Evolutionary conservation across 2,888 invertebrate species (phyloP), one percentile per base, ranked within the genome.

Genomic region (Pinctada fucata): DNA sequence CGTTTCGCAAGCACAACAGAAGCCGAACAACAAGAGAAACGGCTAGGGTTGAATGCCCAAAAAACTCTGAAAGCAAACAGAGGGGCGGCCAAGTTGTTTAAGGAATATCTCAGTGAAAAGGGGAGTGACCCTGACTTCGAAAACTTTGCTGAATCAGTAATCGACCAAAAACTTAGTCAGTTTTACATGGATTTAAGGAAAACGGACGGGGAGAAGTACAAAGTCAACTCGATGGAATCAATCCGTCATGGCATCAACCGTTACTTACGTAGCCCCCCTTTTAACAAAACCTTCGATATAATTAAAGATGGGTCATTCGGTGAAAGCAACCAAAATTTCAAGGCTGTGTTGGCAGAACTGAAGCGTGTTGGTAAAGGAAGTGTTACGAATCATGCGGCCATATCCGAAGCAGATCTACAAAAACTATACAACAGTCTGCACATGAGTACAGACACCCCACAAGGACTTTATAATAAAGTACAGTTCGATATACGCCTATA

Each of bases 401-500:
- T 81, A 31, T 63, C 71, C 3, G 79, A 76, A 3, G 31, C 51
- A 4, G 79, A 79, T n/a, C 51, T 74, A 4, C 69, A 72, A 6
- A 64, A 31, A 71, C 31, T 76, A 31, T 79, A 78, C 13, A n/a
- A 13, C 3, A 74, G 75, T n/a, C n/a, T n/a, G 8, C 68, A 78
- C 45, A 63, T 82, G 49, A 68, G 49, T 67, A 51, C 72, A n/a
- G 52, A 65, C 31, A 78, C 78, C 47, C 82, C 78, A 5, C 64
- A 10, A 3, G 82, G 78, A 16, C 73, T 82, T 3, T 45, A 66
- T 2, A 80, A 80, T 73, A 82, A 79, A 49, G 82, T 82, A 3
- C 80, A 79, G 69, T 82, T 80, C 72, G 80, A 80, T 71, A 82
- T 80, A 13, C 51, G 79, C 45, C 72, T 82, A 68, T 78, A 76